Base-by-base conservation (phyloP, 2,888 invertebrate genomes). In the Seladonia tumulorum region DNA sequence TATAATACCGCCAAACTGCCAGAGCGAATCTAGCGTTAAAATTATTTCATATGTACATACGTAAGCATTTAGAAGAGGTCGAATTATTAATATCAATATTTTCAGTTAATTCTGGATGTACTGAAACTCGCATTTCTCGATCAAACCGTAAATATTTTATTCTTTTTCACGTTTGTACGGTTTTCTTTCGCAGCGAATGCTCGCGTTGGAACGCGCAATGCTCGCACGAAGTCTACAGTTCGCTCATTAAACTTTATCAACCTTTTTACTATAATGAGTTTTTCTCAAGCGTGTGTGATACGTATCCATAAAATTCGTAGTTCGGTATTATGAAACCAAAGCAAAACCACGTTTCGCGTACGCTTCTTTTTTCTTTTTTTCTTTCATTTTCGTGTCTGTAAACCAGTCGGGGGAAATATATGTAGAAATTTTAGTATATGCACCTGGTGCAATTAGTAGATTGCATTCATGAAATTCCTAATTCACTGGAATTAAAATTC, bases 201-300 rank as follows among this genome's bases (percentile, higher is more conserved):
- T 35, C 22, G 4, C 35, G 68, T 39, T 68, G 22, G 22, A 22
- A 68, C 22, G 39, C 10, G 68, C 39, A 10, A 18, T 22, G 68
- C 68, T 22, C 10, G 68, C 68, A 22, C 22, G 68, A 22, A 68
- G 35, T 68, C 22, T 39, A 39, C 35, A 39, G 39, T 68, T 22
- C 68, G 39, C 29, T 39, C 75, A 42, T 70, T 60, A 35, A 75
- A 53, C 42, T 70, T 70, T 42, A 42, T 70, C n/a, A 70, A 70
- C 22, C 70, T 42, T 68, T 68, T 68, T 70, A 70, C 42, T 70
- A 42, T 70, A 70, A 39, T 70, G 42, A 70, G 70, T 42, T 70
- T 42, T 70, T n/a, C 42, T 22, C 70, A 70, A 42, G 42, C 70
- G 70, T n/a, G 70, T 70, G n/a, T 42, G n/a, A 42, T 42, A 42